Conservation (phyloP, 2,113 vertebrate genomes). For the Alces alces region DNA sequence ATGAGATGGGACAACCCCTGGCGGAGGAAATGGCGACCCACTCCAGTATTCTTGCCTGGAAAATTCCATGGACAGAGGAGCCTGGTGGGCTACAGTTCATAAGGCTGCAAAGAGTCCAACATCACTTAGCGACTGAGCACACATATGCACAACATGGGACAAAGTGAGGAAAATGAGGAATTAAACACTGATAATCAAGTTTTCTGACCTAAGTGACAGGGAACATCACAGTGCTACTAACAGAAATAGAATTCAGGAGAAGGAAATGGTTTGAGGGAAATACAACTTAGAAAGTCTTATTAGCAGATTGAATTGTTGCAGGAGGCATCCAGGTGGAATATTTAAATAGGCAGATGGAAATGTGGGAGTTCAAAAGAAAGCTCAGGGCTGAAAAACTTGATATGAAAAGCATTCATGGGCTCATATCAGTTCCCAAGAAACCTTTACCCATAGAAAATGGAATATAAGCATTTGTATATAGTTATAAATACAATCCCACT, state of each 20-base stretch:
- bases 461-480: neutral
- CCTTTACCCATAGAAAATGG: neutral
- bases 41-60: neutral
- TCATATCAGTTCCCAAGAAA: neutral
- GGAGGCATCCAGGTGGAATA: neutral
- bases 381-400: neutral
- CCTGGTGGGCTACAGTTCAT: neutral
- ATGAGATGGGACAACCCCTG: neutral
- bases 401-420: neutral
- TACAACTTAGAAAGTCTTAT: neutral
- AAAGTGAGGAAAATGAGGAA: neutral
- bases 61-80: neutral
- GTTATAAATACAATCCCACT: neutral
- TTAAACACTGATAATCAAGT: neutral
- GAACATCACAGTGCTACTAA: neutral
- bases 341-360: neutral
- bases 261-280: neutral
- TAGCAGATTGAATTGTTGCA: neutral
- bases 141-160: neutral
- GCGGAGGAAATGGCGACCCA: fast-evolving
- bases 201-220: neutral
- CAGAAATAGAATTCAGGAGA: neutral
- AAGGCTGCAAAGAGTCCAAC: neutral
- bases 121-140: neutral
- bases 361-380: neutral